Evolutionary conservation across 2,888 invertebrate species (phyloP).

Genomic region (Prionchulus punctatus): DNA sequence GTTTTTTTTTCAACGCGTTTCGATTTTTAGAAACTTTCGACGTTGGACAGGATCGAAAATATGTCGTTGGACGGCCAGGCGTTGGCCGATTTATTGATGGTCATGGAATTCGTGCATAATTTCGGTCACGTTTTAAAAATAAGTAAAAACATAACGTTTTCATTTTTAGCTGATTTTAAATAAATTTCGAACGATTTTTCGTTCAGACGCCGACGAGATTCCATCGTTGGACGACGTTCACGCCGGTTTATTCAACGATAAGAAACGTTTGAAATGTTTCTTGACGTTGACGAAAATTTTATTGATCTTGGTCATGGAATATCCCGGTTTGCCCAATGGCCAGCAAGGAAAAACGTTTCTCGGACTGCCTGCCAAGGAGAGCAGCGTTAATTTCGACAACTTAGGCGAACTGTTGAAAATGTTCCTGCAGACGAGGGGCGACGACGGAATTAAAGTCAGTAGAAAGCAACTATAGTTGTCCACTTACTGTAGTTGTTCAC

Average conservation of each 20-base stretch:
- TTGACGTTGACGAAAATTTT: constrained; percentile 31
- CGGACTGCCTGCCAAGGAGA: constrained; percentile 61
- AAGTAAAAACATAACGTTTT: constrained; percentile 53
- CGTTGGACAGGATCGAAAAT: constrained; percentile 57
- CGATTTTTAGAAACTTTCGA: constrained; percentile 35
- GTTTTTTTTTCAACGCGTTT: not conserved
- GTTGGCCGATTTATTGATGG: constrained; percentile 77
- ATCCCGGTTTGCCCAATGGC: constrained; percentile 34
- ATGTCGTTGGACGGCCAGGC: constrained; percentile 67
- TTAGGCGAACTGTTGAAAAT: constrained; percentile 77
- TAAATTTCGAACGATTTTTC: too few relatives aligned
- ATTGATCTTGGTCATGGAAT: constrained; percentile 34
- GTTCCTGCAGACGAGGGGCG: constrained; percentile 44
- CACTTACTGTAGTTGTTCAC: too few relatives aligned
- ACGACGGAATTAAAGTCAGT: constrained; percentile 6
- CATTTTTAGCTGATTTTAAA: too few relatives aligned
- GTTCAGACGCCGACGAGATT: constrained; percentile 60
- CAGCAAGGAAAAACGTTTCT: constrained; percentile 48
- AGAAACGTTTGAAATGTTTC: constrained; percentile 28
- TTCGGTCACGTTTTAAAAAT: constrained; percentile 86
- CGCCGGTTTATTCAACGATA: constrained; percentile 32
- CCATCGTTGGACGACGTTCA: constrained; percentile 54
- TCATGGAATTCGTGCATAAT: constrained; percentile 88
- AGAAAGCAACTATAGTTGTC: too few relatives aligned
- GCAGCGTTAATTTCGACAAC: constrained; percentile 76